Evolutionary conservation across 2,888 invertebrate genomes (phyloP), one percentile per base, ranked within the genome.

Genomic region (Andrena bucephala): DNA sequence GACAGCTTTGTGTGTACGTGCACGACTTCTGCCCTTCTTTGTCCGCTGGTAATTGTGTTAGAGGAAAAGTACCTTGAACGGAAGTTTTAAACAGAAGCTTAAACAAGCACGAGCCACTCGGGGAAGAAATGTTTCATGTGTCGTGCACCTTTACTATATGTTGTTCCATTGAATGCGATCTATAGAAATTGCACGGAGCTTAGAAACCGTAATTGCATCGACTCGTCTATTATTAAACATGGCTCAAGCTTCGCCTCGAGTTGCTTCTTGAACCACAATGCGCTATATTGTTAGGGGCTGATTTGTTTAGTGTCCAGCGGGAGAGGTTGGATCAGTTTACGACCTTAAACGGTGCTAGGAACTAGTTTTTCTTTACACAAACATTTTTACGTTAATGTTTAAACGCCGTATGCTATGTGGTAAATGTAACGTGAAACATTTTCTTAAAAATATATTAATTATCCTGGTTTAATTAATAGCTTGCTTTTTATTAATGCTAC

Each of bases 151-250:
- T 27, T 36, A 63, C 54, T 65, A 65, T 69, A 52, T 69, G 67
- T 65, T 63, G n/a, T 20, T 27, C 65, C 63, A 48, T 50, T 79
- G n/a, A 57, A 33, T 50, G 57, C 24, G 36, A 59, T 16, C 68
- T 52, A 69, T 75, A 75, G 75, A 75, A 69, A 63, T 57, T 57
- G 69, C 68, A 29, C 8, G 75, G 54, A 75, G 68, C 50, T 79
- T 66, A 65, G 69, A 65, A 75, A 57, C 13, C 59, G 54, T 67
- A 62, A 79, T 63, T 74, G 68, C 52, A 54, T 68, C 59, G 73
- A 62, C 42, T 68, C 42, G 48, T 50, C 63, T 54, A 48, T 69
- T 73, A n/a, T 24, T 66, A 62, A 73, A 76, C 48, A 54, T 6
- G 42, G 42, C 63, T 16, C 6, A 6, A 13, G 2, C 63, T 54